A percentile compares a stretch with the other conserved stretches of the same genome.
phyloP scores from a whole-genome alignment of 2,888 invertebrate species.

The Odontomyia ornata region DNA sequence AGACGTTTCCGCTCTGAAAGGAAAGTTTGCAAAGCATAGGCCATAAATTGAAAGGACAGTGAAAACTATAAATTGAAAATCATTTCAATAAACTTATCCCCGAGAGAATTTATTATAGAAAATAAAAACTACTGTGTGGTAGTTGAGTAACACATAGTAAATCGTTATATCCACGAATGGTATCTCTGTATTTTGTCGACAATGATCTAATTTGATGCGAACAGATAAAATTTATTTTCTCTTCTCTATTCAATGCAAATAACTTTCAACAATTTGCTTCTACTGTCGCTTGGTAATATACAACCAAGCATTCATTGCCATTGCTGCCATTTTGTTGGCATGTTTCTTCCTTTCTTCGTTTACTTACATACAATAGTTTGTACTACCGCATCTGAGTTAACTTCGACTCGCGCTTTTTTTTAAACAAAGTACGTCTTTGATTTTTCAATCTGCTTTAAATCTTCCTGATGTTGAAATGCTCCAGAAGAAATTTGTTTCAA shows the following conservation, averaged over 20 bases:
- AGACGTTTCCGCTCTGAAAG: no score
- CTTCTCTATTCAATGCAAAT: conserved; percentile 47
- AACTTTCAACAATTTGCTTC: conserved; percentile 44
- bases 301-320: background rate
- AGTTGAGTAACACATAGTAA: conserved; percentile 10
- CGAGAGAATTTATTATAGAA: background rate
- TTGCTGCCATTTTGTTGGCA: conserved; percentile 12
- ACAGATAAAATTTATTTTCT: conserved; percentile 33
- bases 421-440: background rate
- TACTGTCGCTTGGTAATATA: conserved; percentile 27
- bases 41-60: background rate
- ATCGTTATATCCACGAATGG: conserved; percentile 2
- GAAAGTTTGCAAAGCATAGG: background rate
- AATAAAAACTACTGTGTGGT: background rate
- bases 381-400: conserved; percentile 23
- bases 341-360: background rate
- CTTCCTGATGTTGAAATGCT: conserved; percentile 23
- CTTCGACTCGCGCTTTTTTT: background rate
- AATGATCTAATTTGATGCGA: conserved; percentile 26
- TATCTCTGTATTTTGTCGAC: conserved; percentile 23
- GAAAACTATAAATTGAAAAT: background rate
- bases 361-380: no score
- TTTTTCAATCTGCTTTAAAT: conserved; percentile 23
- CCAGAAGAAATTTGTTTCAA: conserved; percentile 17
- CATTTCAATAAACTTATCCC: background rate